Evolutionary conservation across 1,140 invertebrate genomes (phyloP).

Genomic region (Drosophila trapezifrons): DNA sequence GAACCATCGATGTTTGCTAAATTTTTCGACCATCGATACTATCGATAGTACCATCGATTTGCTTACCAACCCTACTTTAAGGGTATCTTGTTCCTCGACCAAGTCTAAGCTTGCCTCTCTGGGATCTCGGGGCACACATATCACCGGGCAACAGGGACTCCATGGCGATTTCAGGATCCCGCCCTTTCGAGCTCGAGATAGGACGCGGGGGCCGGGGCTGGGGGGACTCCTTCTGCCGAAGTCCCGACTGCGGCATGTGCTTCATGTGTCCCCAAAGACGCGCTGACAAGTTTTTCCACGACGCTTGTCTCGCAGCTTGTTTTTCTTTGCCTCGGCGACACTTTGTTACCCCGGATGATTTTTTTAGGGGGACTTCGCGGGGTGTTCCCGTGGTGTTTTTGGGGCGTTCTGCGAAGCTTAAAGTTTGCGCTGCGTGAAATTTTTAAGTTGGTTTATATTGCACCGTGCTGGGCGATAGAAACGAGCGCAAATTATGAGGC

Average conservation of each 20-base stretch:
- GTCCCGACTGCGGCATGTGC: conserved; percentile 49
- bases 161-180: conserved; percentile 10
- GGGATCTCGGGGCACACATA: conserved; percentile 27
- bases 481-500: conserved; percentile 56
- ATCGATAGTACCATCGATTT: no score
- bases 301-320: conserved; percentile 30
- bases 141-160: conserved; percentile 31
- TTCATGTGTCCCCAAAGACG: conserved; percentile 56
- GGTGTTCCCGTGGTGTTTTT: background rate
- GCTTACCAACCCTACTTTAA: background rate
- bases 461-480: conserved; percentile 32
- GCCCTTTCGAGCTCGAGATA: conserved; percentile 13
- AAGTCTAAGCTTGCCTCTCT: background rate
- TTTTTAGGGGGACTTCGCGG: background rate
- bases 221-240: conserved; percentile 16
- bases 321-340: conserved; percentile 41
- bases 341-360: conserved; percentile 25
- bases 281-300: conserved; percentile 51
- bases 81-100: background rate
- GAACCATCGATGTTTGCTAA: no score
- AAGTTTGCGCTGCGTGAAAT: conserved; percentile 65
- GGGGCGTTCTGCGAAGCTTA: conserved; percentile 19
- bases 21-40: no score
- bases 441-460: conserved; percentile 63
- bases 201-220: background rate